Conservation (phyloP, 2,888 invertebrate genomes). For the Epinotia brunnichana region DNA sequence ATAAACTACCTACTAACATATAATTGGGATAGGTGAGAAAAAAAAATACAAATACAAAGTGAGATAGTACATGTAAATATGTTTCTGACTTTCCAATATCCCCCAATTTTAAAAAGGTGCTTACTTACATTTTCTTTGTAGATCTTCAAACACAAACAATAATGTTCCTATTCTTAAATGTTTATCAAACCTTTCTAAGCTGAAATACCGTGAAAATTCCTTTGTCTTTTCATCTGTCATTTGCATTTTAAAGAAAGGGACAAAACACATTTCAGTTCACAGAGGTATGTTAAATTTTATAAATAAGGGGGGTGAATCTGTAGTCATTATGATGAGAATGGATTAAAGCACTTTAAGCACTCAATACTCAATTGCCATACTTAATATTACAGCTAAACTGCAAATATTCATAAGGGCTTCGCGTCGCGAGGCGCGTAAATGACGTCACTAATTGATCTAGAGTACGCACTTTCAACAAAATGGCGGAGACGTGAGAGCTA, state of each 20-base stretch:
- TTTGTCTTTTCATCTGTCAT: no score
- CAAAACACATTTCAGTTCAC: background rate
- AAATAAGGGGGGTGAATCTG: background rate
- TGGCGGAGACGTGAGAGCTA: slow-evolving; percentile 56
- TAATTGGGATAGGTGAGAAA: no score
- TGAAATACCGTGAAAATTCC: no score
- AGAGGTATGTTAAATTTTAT: background rate
- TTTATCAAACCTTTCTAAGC: no score
- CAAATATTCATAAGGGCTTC: slow-evolving; percentile 55
- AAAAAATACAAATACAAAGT: no score
- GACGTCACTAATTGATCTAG: slow-evolving; percentile 62
- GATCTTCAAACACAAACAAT: no score
- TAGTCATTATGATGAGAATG: background rate
- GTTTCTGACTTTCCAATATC: no score
- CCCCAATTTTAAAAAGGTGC: no score
- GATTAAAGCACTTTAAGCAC: slow-evolving; percentile 12
- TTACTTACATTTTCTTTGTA: no score
- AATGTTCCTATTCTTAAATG: no score
- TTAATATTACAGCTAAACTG: slow-evolving; percentile 32
- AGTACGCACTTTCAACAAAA: slow-evolving; percentile 61
- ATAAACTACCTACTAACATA: no score
- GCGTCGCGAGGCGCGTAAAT: slow-evolving; percentile 50
- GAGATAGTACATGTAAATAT: no score
- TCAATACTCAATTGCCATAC: slow-evolving; percentile 14
- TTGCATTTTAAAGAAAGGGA: background rate